Evolutionary conservation across 2,113 vertebrate species (phyloP), one percentile per base, ranked within the genome.

Genomic region (Nothoprocta pentlandii): DNA sequence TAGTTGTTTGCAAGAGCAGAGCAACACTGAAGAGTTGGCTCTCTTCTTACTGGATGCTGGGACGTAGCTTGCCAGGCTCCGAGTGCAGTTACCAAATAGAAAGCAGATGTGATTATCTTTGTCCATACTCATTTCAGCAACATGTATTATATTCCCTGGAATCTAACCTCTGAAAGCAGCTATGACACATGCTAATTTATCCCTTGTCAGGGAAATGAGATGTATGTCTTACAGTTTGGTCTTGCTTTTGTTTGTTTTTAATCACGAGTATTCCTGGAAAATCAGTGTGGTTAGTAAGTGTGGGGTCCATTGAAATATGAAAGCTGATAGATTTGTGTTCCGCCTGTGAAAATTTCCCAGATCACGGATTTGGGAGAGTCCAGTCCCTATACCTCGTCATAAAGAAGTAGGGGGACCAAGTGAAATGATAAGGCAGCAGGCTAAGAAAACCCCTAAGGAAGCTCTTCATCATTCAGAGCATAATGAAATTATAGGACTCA

Each of bases 41-140:
- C 79, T 86, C 64, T 56, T 86, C 62, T 85, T 92, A 41, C 12
- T 94, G 90, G 69, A 89, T 84, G 86, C 85, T 94, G 62, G 66
- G 88, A 93, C 74, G 92, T 67, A 56, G 74, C 75, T 94, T 89
- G 82, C 47, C 77, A 92, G 80, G 69, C 66, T n/a, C 81, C 83
- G 70, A 90, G 39, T 87, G 66, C 21, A 95, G 74, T 89, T 79
- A 66, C 77, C 51, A 94, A 97, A 95, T 94, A 79, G 92, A 95
- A 95, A 94, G 78, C 93, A 97, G 95, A 95, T 96, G 92, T 89
- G 74, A 94, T 96, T 91, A 89, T 87, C 93, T 66, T 58, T 95
- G 64, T 90, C 94, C 89, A 49, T 67, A 93, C 51, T 85, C 79
- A 84, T 92, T 94, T 94, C 63, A 87, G 77, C 73, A 87, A 64